Evolutionary conservation across 2,888 invertebrate genomes (phyloP).

Genomic region (Pristionchus maxplancki): DNA sequence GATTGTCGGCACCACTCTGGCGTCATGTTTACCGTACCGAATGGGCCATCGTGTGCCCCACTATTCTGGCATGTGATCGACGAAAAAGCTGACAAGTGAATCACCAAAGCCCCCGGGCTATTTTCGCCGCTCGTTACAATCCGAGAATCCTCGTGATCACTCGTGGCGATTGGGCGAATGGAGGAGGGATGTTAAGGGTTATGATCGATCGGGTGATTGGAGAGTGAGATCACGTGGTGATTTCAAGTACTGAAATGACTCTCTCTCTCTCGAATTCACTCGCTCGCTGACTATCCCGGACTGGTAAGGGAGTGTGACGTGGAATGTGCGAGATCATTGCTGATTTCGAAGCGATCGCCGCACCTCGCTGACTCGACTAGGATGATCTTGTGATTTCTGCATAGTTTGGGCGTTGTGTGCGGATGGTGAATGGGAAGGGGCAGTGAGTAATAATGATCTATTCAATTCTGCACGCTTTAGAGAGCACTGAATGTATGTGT

Average conservation of each 20-base stretch:
- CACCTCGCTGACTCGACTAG: background rate
- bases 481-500: background rate
- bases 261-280: background rate
- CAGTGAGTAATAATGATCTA: background rate
- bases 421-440: background rate
- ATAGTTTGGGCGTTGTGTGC: background rate
- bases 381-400: background rate
- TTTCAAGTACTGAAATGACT: background rate
- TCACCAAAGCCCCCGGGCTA: background rate
- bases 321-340: slow-evolving; percentile 4
- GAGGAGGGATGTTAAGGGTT: background rate
- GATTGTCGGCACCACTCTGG: background rate
- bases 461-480: background rate
- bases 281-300: no score
- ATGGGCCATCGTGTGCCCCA: background rate
- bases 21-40: background rate
- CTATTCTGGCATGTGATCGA: background rate
- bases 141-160: background rate
- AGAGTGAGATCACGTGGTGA: background rate
- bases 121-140: background rate
- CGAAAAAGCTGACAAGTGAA: background rate
- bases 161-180: background rate
- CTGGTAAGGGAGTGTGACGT: background rate
- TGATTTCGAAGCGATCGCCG: background rate
- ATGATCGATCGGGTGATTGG: background rate